phyloP scores from a whole-genome alignment of 1,140 invertebrate species.

The Zaprionus vittiger region DNA sequence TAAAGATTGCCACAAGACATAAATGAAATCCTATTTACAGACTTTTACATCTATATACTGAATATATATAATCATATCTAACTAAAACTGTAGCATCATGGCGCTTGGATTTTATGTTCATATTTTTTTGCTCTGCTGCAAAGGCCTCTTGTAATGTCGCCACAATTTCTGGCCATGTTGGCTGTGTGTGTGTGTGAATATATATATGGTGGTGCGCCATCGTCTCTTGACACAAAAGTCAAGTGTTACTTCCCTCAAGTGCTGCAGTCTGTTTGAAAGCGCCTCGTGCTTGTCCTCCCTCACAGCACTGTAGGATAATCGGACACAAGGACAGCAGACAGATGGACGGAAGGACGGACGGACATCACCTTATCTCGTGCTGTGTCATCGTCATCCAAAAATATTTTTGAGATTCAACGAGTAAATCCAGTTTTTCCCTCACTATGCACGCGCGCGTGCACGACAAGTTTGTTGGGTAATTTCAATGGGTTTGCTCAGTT shows the following conservation, averaged over 20 bases:
- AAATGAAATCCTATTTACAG: not conserved
- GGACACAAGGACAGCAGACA: constrained; percentile 20
- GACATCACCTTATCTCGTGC: constrained; percentile 19
- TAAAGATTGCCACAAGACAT: not conserved
- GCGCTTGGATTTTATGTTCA: constrained; percentile 40
- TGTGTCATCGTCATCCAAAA: constrained; percentile 54
- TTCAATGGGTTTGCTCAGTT: constrained; percentile 33
- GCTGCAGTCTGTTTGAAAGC: constrained; percentile 59
- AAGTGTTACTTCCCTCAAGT: constrained; percentile 77
- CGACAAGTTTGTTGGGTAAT: constrained; percentile 20
- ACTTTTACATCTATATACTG: not conserved
- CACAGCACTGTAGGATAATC: constrained; percentile 36
- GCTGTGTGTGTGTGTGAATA: not conserved
- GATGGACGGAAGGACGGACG: not conserved
- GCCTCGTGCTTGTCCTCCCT: constrained; percentile 25
- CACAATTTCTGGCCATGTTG: constrained; percentile 42
- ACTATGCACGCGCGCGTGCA: constrained; percentile 23
- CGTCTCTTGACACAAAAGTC: constrained; percentile 75
- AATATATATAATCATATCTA: not conserved
- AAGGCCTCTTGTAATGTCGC: constrained; percentile 39
- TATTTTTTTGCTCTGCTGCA: constrained; percentile 13
- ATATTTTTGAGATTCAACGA: constrained; percentile 36
- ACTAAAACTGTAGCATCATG: constrained; percentile 23
- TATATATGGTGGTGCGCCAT: constrained; percentile 1
- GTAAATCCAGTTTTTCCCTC: constrained; percentile 34